Percentiles rank a stretch among this genome's conserved stretches.
Evolutionary conservation across 2,797 vertebrate genomes (phyloP).

Genomic region (Tenualosa thibaudeaui): DNA sequence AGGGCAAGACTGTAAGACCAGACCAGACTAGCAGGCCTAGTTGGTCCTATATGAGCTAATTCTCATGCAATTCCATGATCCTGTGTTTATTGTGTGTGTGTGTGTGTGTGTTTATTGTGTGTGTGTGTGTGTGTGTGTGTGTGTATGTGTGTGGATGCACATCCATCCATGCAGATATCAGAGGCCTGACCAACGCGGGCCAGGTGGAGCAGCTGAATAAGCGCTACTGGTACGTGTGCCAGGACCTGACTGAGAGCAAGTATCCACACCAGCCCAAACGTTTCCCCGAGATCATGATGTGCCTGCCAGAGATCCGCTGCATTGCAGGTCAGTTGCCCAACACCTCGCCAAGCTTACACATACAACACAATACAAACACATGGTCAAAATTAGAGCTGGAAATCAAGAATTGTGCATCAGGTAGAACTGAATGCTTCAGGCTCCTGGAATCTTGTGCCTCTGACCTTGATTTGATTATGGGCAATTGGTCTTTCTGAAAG

Average conservation of each 20-base stretch:
- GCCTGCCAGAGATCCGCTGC: constrained; percentile 79
- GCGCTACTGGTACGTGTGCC: constrained; percentile 82
- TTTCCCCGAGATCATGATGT: constrained; percentile 83
- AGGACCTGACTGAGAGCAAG: constrained; percentile 82
- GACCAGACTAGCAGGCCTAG: no score
- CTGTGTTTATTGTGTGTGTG: not conserved
- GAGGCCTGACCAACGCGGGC: constrained; percentile 74
- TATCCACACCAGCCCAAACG: constrained; percentile 80
- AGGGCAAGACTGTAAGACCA: no score
- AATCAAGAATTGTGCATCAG: no score
- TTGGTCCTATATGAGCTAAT: no score
- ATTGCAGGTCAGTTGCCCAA: constrained; percentile 73
- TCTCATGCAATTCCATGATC: no score
- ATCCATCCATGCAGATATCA: constrained; percentile 67
- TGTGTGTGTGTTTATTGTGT: no score
- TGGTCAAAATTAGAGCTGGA: not conserved
- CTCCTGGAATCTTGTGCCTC: no score
- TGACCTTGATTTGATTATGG: no score
- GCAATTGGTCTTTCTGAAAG: no score
- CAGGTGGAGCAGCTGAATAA: constrained; percentile 83
- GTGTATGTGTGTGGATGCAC: not conserved
- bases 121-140: not conserved
- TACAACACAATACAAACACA: not conserved
- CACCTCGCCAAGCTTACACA: not conserved
- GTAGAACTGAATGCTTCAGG: no score